A percentile compares a stretch with the other conserved stretches of the same genome.
Conservation (phyloP, 1,140 invertebrate species). For the Drosophila carrolli region DNA sequence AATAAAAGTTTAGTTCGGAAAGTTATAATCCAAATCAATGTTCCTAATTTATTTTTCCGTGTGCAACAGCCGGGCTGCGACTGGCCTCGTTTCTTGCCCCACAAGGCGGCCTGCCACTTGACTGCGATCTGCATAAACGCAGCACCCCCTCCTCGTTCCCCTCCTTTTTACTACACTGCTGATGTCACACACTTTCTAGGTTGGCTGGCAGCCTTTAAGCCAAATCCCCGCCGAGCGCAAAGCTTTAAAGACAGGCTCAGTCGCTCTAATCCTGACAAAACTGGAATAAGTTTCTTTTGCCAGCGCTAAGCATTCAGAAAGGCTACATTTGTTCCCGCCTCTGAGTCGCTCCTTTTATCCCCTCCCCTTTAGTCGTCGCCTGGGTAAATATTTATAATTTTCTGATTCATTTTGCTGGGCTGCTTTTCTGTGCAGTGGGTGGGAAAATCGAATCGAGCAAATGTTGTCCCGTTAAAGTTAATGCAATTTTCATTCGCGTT, state of each 20-base stretch:
- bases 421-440: constrained; percentile 9
- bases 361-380: not conserved
- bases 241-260: constrained; percentile 44
- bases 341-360: not conserved
- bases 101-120: constrained; percentile 62
- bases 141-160: constrained; percentile 16
- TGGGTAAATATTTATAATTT: constrained; percentile 51
- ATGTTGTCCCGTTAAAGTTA: constrained; percentile 61
- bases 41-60: not conserved
- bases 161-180: not conserved
- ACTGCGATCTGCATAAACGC: constrained; percentile 79
- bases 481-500: constrained; percentile 69
- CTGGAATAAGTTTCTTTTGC: constrained; percentile 43
- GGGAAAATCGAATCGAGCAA: constrained; percentile 43
- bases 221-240: constrained; percentile 33
- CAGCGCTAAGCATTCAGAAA: constrained; percentile 33
- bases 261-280: constrained; percentile 48
- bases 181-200: constrained; percentile 32
- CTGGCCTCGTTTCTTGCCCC: constrained; percentile 67
- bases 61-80: constrained; percentile 33
- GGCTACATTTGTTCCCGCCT: constrained; percentile 42
- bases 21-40: too few relatives aligned
- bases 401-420: constrained; percentile 36
- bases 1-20: too few relatives aligned
- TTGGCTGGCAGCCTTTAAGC: constrained; percentile 30